Evolutionary conservation across 2,888 invertebrate genomes (phyloP), one percentile per base, ranked within the genome.

Genomic region (Meteorus colon): DNA sequence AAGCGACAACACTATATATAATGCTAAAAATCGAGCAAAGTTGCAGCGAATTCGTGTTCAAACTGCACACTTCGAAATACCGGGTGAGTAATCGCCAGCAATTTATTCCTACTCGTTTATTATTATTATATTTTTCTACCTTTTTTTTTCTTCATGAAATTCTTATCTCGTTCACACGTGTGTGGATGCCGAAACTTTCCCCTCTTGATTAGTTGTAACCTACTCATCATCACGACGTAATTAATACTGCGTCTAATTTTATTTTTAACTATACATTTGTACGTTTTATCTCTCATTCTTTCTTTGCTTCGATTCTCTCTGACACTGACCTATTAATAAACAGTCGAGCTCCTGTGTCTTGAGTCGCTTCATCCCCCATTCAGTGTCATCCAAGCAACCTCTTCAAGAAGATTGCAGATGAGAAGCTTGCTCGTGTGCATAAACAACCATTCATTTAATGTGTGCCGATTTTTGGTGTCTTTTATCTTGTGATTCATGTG

Each of bases 1-100:
- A 0, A 91, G 91, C 78, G 91, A 91, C 79, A 90, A 90, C 71
- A 89, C 83, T 31, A 85, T 89, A 75, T 89, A 89, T 80, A 86
- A 82, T 77, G 85, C 85, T 12, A 89, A 89, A 80, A 75, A 84
- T 51, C 85, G 88, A 24, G 77, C 82, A 12, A 89, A 89, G 74
- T 79, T 82, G 24, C 86, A 86, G 6, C 85, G 86, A 76, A 84
- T 82, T 68, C 86, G 88, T 5, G 75, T 84, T 0, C 86, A 85
- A 62, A 84, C 85, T 6, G 78, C 85, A 19, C 86, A 84, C 67
- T 84, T 86, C 29, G 87, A 85, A 67, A 84, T 89, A 73, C 88
- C 89, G 31, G 89, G 89, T 89, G 79, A 86, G 84, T 80, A 37
- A 65, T 65, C 14, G 31, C 19, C n/a, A 16, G 10, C 16, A 4